These are phyloP conservation scores for Zoanthus sansibaricus DNA, from an alignment of 92 coral and sea anemone species.

Conservation along the genomic window DNA sequence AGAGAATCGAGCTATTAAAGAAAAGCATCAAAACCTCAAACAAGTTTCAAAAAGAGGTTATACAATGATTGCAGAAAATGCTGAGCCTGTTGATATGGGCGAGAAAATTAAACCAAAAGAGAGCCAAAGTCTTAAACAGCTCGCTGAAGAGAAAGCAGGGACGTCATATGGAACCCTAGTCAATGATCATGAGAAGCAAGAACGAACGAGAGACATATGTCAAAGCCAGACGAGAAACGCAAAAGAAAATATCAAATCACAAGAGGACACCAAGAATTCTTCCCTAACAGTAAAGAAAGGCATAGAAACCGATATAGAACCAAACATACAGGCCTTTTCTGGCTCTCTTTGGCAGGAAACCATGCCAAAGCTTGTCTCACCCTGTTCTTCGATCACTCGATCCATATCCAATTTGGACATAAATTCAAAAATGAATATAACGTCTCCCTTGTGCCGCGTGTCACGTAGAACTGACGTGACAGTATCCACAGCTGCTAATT, in stretches of 20 bases:
- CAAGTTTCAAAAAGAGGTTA: constrained; percentile 2
- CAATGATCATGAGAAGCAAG: constrained; percentile 52
- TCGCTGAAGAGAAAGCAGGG: constrained; percentile 59
- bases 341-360: constrained; percentile 8
- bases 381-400: constrained; percentile 64
- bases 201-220: constrained; percentile 47
- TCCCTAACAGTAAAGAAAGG: not conserved
- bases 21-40: constrained; percentile 36
- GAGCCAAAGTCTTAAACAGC: constrained; percentile 45
- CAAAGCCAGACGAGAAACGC: constrained; percentile 54
- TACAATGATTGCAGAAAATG: not conserved
- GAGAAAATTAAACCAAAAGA: constrained; percentile 44
- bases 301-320: not conserved
- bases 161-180: constrained; percentile 41
- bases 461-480: not conserved
- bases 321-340: not conserved
- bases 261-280: not conserved
- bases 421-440: constrained; percentile 11
- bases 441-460: constrained; percentile 27
- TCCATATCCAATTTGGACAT: constrained; percentile 78
- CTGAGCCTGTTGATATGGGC: constrained; percentile 29
- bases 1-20: constrained; percentile 40
- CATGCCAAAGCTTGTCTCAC: constrained; percentile 24
- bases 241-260: constrained; percentile 43
- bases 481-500: not conserved